Conservation (phyloP, 2,888 invertebrate genomes). For the Himalopsyche anomala region DNA sequence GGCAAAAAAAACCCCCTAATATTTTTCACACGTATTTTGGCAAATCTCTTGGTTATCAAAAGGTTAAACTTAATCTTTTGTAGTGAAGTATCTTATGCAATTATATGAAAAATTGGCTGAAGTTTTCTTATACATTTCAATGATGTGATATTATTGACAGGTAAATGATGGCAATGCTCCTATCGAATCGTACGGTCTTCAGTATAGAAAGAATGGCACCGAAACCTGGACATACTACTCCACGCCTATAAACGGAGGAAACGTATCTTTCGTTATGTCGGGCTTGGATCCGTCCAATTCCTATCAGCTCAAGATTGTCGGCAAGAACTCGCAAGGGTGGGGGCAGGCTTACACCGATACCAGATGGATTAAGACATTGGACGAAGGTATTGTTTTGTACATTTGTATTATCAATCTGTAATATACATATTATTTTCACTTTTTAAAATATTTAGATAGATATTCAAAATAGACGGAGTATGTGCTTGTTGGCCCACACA, state of each 20-base stretch:
- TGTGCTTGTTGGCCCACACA: too few relatives aligned
- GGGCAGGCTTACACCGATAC: conserved; percentile 76
- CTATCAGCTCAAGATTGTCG: conserved; percentile 82
- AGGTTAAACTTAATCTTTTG: too few relatives aligned
- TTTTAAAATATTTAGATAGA: too few relatives aligned
- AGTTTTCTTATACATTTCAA: too few relatives aligned
- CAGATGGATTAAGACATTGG: conserved; percentile 79
- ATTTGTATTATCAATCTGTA: too few relatives aligned
- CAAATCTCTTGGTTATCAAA: too few relatives aligned
- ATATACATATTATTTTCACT: too few relatives aligned
- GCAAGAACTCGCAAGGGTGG: conserved; percentile 81
- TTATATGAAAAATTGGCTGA: too few relatives aligned
- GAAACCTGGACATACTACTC: conserved; percentile 79
- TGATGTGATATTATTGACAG: conserved; percentile 40
- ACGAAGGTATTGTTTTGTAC: conserved; percentile 69
- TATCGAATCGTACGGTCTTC: conserved; percentile 78
- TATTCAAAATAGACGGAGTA: too few relatives aligned
- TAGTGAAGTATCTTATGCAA: too few relatives aligned
- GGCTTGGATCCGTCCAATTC: conserved; percentile 80
- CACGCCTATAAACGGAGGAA: conserved; percentile 79
- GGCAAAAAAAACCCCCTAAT: too few relatives aligned
- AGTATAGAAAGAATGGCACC: conserved; percentile 75
- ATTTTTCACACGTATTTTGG: too few relatives aligned
- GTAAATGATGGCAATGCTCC: conserved; percentile 85
- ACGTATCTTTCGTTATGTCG: conserved; percentile 83